Base-by-base conservation (phyloP, 2,797 vertebrate genomes). In the Synanceia verrucosa region DNA sequence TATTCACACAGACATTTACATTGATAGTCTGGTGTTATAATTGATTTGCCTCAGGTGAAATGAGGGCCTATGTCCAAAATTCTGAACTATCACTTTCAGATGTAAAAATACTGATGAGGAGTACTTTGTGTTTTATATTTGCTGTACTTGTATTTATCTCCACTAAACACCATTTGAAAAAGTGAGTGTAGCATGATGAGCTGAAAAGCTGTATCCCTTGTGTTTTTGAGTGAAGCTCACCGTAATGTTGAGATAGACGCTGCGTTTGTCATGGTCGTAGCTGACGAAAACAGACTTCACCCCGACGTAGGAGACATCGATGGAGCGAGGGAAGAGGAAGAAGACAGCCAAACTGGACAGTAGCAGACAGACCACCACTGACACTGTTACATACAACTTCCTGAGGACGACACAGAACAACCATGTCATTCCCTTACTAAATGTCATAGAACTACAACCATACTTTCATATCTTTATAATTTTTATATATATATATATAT, bases 301-400 rank as follows among this genome's bases (percentile, higher is more conserved):
- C 2, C 96, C 97, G 21, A 96, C 89, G 21, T 97, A 97, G 85
- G 96, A 93, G 63, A 98, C 96, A 0, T 97, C 95, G 0, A 98
- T 95, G 31, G 96, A 95, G 62, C 96, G 96, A 55, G 96, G 97
- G 85, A 98, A 98, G 73, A 98, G 92, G 87, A 98, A 98, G 89
- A 97, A 98, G 3, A 98, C 96, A 8, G 96, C 96, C 87, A 98
- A 83, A 9, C 95, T 94, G 57, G 95, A 98, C 39, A 98, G 94
- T 0, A 98, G 88, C 59, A 98, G 93, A 74, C 97, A 98, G 39
- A 96, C 88, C 23, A 84, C 82, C 64, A 98, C 96, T 18, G 97
- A 97, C 1, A 93, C 96, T 0, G 94, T 94, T 66, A 98, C 97
- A 0, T 98, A 98, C 41, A 98, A 92, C 80, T 98, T 97, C 90